Percentiles rank a stretch among this genome's conserved stretches.
phyloP scores from a whole-genome alignment of 35 echinoderm and acorn worm species.

The Diadema setosum region DNA sequence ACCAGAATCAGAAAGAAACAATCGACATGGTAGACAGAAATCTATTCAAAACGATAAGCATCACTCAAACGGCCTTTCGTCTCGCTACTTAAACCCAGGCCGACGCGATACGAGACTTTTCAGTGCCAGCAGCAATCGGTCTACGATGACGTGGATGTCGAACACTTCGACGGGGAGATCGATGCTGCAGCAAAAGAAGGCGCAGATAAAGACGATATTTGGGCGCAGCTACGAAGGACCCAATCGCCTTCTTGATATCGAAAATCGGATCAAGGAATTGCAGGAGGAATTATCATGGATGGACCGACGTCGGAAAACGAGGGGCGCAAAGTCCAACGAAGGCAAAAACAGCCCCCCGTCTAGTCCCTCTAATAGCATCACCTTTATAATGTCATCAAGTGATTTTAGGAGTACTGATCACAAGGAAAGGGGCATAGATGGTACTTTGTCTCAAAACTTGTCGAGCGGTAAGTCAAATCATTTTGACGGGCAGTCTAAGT shows the following conservation, averaged over 20 bases:
- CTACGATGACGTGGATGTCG: constrained; percentile 5
- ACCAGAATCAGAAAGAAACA: not conserved
- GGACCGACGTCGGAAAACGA: not conserved
- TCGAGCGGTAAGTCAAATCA: too few species aligned
- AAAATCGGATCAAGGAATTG: not conserved
- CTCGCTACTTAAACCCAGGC: not conserved
- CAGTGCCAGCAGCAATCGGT: not conserved
- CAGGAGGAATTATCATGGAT: not conserved
- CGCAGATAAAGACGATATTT: not conserved
- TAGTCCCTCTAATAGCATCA: too few species aligned
- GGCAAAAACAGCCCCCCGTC: too few species aligned
- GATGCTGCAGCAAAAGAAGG: not conserved
- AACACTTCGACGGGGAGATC: not conserved
- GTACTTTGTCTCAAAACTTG: too few species aligned
- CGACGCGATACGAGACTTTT: not conserved
- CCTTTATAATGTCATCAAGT: too few species aligned
- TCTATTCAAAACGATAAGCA: not conserved
- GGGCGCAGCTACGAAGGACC: constrained; percentile 3
- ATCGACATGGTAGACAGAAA: not conserved
- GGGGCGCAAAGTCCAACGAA: too few species aligned
- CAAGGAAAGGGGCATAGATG: too few species aligned
- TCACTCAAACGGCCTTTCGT: not conserved
- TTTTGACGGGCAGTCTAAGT: too few species aligned
- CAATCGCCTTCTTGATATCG: not conserved
- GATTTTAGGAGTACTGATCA: too few species aligned